Conservation (phyloP, 2,113 vertebrate species). For the Heliornis fulica region DNA sequence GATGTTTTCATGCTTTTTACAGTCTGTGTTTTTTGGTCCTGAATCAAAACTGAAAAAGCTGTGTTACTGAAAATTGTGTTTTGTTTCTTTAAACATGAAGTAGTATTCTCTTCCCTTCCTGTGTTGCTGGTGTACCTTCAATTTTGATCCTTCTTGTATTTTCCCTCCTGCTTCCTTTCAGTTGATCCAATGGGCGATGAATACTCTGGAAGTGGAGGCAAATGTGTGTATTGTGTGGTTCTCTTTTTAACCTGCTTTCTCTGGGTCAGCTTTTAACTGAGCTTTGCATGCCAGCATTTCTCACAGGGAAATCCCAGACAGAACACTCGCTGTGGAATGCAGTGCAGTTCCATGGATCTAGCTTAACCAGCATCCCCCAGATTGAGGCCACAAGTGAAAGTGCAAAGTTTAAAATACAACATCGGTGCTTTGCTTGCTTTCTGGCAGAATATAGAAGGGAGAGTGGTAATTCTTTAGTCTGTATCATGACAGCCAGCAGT, state of each 20-base stretch:
- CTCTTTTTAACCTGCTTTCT: slow-evolving; percentile 69
- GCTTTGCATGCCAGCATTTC: slow-evolving; percentile 86
- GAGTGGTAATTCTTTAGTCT: background rate
- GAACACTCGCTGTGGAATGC: slow-evolving; percentile 45
- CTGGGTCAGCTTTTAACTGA: slow-evolving; percentile 69
- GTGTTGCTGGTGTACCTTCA: slow-evolving; percentile 71
- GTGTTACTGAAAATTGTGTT: background rate
- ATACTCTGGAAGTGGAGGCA: slow-evolving; percentile 95
- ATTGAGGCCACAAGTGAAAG: background rate
- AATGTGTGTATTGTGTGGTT: slow-evolving; percentile 95
- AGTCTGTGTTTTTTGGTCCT: background rate
- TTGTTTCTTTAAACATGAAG: slow-evolving; percentile 13
- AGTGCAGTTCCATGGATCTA: background rate
- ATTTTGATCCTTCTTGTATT: slow-evolving; percentile 87
- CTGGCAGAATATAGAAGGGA: background rate
- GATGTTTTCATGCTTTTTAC: background rate
- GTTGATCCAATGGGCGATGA: slow-evolving; percentile 95
- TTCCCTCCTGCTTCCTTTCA: slow-evolving; percentile 88
- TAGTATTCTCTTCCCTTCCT: slow-evolving; percentile 62
- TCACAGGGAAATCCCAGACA: slow-evolving; percentile 78
- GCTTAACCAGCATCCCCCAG: background rate
- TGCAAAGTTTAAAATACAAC: background rate
- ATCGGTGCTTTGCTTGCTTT: background rate
- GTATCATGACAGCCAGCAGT: background rate
- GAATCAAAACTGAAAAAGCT: background rate